Evolutionary conservation across 2,113 vertebrate genomes (phyloP).

Genomic region (Rhombomys opimus): DNA sequence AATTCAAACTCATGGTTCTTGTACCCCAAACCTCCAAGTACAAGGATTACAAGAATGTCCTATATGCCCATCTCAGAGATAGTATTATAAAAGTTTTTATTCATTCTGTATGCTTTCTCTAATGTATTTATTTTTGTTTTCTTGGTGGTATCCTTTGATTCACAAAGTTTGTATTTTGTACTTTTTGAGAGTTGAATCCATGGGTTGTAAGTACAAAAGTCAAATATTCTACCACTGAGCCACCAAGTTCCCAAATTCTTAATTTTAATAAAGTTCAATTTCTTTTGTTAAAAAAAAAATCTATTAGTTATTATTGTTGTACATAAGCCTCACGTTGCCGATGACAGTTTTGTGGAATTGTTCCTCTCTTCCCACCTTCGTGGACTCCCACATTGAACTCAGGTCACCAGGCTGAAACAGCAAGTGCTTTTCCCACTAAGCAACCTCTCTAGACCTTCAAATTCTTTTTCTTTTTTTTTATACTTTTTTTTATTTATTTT

Average conservation of each 20-base stretch:
- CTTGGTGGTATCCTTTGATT: background rate
- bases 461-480: constrained; percentile 3
- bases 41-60: background rate
- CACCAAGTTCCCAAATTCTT: background rate
- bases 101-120: background rate
- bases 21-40: background rate
- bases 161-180: background rate
- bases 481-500: no score
- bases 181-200: background rate
- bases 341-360: background rate
- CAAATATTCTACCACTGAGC: background rate
- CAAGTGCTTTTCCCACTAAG: background rate
- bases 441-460: background rate
- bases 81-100: background rate
- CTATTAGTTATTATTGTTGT: background rate
- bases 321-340: background rate
- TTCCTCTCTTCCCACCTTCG: background rate
- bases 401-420: background rate
- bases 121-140: background rate
- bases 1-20: background rate
- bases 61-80: background rate
- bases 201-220: background rate
- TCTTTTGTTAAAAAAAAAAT: background rate
- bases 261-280: constrained; percentile 29
- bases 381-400: background rate